A percentile compares a stretch with the other conserved stretches of the same genome.
Conservation (phyloP, 2,113 vertebrate genomes). For the Anhinga anhinga region DNA sequence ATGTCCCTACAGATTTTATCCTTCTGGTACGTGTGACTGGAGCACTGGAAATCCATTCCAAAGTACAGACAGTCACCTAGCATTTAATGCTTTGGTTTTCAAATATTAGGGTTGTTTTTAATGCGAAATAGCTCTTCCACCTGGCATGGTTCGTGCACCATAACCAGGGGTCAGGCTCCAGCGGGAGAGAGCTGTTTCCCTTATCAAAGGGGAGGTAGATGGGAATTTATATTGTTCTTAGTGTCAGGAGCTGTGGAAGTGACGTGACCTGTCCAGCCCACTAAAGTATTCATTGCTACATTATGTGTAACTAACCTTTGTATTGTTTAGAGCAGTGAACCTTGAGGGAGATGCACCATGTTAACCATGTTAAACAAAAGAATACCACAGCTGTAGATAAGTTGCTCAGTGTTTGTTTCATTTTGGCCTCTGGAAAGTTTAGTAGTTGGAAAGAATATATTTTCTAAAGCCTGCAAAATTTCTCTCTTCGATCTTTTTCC, state of each 20-base stretch:
- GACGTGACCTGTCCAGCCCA: not conserved
- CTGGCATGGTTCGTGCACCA: not conserved
- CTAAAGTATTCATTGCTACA: not conserved
- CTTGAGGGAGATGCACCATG: not conserved
- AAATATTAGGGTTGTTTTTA: not conserved
- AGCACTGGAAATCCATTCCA: not conserved
- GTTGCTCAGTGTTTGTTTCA: not conserved
- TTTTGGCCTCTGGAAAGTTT: not conserved
- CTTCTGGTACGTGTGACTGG: not conserved
- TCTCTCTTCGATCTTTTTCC: not conserved
- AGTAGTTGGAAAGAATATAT: not conserved
- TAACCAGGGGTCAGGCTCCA: not conserved
- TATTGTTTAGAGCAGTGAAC: not conserved
- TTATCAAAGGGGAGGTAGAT: not conserved
- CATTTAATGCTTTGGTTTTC: not conserved
- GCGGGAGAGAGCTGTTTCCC: not conserved
- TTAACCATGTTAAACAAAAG: not conserved
- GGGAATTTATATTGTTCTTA: not conserved
- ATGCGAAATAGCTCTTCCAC: not conserved
- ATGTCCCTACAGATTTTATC: not conserved
- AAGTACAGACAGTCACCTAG: not conserved
- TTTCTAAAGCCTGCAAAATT: not conserved
- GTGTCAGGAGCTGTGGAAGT: not conserved
- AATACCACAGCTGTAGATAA: not conserved
- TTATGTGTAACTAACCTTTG: not conserved